Evolutionary conservation across 2,113 vertebrate genomes (phyloP).

Genomic region (Phrynocephalus versicolor): DNA sequence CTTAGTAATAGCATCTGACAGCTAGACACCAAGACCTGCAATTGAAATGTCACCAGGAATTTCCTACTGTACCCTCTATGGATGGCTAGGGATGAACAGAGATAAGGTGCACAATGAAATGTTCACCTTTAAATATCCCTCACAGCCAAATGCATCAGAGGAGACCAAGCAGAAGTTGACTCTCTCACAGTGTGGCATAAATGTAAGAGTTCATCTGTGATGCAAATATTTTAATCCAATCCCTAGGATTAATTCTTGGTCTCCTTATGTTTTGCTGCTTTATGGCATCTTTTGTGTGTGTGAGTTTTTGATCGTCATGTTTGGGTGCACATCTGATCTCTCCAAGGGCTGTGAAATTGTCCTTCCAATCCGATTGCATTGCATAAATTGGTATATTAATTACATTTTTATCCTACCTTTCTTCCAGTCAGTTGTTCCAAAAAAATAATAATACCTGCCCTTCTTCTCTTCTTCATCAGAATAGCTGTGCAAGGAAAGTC

Average conservation of each 20-base stretch:
- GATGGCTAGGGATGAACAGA: background rate
- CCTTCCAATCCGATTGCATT: background rate
- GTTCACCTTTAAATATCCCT: background rate
- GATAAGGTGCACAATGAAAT: background rate
- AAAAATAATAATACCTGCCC: too few species aligned
- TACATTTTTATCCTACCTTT: background rate
- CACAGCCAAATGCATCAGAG: fast-evolving
- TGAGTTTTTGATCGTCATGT: background rate
- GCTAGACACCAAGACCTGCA: background rate
- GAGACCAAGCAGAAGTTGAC: fast-evolving
- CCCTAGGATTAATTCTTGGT: background rate
- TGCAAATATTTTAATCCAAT: background rate
- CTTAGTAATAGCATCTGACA: background rate
- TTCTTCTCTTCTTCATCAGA: too few species aligned
- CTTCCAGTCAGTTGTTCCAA: too few species aligned
- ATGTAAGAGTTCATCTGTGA: background rate
- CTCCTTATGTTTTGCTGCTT: too few species aligned
- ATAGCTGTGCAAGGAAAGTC: too few species aligned
- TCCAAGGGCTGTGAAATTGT: background rate
- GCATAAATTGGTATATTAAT: background rate
- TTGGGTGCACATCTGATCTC: background rate
- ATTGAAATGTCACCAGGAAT: background rate
- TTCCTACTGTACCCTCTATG: fast-evolving
- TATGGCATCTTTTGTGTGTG: background rate
- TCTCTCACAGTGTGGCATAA: background rate